Base-by-base conservation (phyloP, 1,140 invertebrate species). In the Periplaneta americana region DNA sequence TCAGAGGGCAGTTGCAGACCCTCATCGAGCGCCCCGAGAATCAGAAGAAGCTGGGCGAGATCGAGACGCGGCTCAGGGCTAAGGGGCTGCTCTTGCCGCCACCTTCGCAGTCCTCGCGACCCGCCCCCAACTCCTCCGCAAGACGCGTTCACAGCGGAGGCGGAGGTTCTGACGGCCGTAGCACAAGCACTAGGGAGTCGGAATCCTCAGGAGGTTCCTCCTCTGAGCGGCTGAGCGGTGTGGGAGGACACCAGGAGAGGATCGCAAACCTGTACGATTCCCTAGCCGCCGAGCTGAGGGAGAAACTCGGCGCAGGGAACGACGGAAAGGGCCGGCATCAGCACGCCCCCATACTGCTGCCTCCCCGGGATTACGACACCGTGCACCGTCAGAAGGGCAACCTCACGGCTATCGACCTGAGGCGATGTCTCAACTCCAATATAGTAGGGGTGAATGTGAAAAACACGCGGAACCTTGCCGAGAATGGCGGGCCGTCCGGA, bases 361-460 rank as follows among this genome's bases (percentile, higher is more conserved):
- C 98, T 2, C 97, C 97, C 0, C 92, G 96, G 74, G 98, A 98
- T 88, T 99, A 98, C 88, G 97, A 98, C 86, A 96, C 95, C 2
- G 93, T 95, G 11, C 95, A 96, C 85, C 89, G 96, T 80, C 93
- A 94, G 82, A 95, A 95, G 81, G 96, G 96, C 1, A 96, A 96
- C 86, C 88, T 96, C n/a, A 92, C 91, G 35, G 94, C 94, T 48
- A 96, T 96, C 79, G 95, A 96, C 85, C 89, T 93, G 28, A 87
- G 95, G 22, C 89, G 95, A 77, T 95, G 93, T 83, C 87, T 94
- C 34, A 95, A 94, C 85, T 88, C 92, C 82, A 94, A 92, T 82
- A 94, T 95, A 39, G 94, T 94, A 6, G 93, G 94, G 18, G 79
- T 80, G 79, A 80, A 80, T 22, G 79, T 66, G 77, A 80, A 78